Evolutionary conservation across 2,113 vertebrate species (phyloP).

Genomic region (Myanophis thanlyinensis): DNA sequence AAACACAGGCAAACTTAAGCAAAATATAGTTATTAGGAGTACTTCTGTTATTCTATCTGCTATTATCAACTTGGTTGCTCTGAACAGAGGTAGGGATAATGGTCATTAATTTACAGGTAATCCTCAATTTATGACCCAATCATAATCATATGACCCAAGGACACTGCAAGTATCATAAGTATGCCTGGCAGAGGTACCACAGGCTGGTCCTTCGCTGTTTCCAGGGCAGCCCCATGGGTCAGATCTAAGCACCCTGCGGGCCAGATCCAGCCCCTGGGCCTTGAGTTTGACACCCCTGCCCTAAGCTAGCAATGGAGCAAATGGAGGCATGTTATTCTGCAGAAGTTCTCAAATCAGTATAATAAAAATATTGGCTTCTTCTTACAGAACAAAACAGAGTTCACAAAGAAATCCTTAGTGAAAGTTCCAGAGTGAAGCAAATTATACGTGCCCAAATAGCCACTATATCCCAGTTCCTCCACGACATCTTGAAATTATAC

Average conservation of each 20-base stretch:
- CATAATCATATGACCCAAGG: too few relatives aligned
- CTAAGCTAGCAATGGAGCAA: not conserved
- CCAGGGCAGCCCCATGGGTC: too few relatives aligned
- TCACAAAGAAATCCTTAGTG: not conserved
- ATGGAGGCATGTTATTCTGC: not conserved
- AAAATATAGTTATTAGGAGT: not conserved
- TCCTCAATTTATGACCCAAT: too few relatives aligned
- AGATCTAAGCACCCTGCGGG: too few relatives aligned
- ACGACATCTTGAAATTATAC: not conserved
- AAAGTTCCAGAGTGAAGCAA: not conserved
- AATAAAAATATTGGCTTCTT: not conserved
- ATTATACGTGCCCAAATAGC: not conserved
- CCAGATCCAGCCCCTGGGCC: too few relatives aligned
- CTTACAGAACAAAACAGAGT: not conserved
- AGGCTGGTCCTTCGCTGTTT: too few relatives aligned
- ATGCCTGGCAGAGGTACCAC: too few relatives aligned
- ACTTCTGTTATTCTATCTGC: not conserved
- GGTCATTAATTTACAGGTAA: not conserved
- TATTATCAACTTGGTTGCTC: not conserved
- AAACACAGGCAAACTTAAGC: not conserved
- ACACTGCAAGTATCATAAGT: too few relatives aligned
- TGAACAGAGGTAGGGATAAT: not conserved
- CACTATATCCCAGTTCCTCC: not conserved
- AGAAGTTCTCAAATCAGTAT: not conserved
- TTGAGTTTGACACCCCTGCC: too few relatives aligned